phyloP scores from a whole-genome alignment of 2,113 vertebrate genomes.

The Sclerurus mexicanus region DNA sequence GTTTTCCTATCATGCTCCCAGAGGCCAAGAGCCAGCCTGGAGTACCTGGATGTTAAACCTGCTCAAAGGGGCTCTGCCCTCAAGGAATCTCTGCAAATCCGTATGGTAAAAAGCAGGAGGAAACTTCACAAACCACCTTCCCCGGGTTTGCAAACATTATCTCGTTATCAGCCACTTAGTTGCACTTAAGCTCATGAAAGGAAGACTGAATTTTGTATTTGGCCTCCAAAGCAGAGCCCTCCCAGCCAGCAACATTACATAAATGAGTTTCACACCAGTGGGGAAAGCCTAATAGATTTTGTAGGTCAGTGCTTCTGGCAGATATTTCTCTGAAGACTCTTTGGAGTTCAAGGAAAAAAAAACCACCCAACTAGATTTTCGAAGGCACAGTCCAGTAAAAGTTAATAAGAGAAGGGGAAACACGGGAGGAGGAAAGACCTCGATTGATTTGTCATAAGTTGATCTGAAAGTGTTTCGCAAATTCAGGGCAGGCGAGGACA shows the following conservation, averaged over 20 bases:
- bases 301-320: constrained; percentile 33
- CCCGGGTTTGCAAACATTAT: background rate
- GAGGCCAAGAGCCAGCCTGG: background rate
- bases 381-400: background rate
- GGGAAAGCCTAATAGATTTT: constrained; percentile 45
- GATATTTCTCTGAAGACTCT: constrained; percentile 27
- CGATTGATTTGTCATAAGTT: constrained; percentile 2
- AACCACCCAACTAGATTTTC: background rate
- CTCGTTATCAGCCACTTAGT: background rate
- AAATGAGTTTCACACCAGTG: background rate
- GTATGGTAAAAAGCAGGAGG: background rate
- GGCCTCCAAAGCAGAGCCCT: background rate
- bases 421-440: background rate
- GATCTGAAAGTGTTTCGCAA: constrained; percentile 17
- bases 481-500: background rate
- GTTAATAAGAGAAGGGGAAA: background rate
- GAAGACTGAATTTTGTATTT: background rate
- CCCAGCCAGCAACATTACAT: background rate
- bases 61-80: background rate
- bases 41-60: background rate
- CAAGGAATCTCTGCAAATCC: background rate
- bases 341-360: background rate
- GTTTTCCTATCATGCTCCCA: rapidly evolving
- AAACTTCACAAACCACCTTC: background rate
- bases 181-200: background rate